Evolutionary conservation across 1,140 invertebrate genomes (phyloP), one percentile per base, ranked within the genome.

Genomic region (Octopus bimaculoides): DNA sequence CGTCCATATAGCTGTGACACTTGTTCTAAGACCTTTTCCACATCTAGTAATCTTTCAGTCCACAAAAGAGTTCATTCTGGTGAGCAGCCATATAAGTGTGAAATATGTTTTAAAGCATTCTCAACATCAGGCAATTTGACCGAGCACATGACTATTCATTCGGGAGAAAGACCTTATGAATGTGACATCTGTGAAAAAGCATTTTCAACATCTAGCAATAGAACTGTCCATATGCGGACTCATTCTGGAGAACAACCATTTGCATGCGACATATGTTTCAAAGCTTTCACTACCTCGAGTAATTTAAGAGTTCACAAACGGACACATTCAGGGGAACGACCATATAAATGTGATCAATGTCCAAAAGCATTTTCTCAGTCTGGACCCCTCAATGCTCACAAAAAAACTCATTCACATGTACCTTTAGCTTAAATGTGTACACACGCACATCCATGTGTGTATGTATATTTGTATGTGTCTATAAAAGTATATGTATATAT

Each of bases 161-260:
- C 96, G 0, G 95, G 95, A 79, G 92, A 93, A 79, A 94, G 94
- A 83, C 95, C 95, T 0, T 94, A 94, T 90, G 92, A 93, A 87
- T 97, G 96, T 87, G 90, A 92, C 0, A 92, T 95, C 80, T 97
- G 96, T 86, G 91, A 93, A 14, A 53, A 77, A n/a, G 56, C 69
- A 10, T 82, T 82, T 55, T 71, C 77, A 41, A 69, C 73, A n/a
- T 75, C 66, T 52, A 54, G 71, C 56, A 77, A 80, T 52, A 55
- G 76, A 52, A 78, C 71, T 75, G 82, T 81, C 9, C 90, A 91
- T 78, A 82, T 84, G 80, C 71, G 86, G 41, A 82, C 86, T 26
- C 90, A 91, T 80, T 87, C 84, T 8, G 89, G 87, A 2, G 87
- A 88, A 73, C 80, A 81, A 17, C 86, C 83, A 66, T 89, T 84